A percentile compares a stretch with the other conserved stretches of the same genome.
phyloP scores from a whole-genome alignment of 2,888 invertebrate genomes.

The Tyria jacobaeae region DNA sequence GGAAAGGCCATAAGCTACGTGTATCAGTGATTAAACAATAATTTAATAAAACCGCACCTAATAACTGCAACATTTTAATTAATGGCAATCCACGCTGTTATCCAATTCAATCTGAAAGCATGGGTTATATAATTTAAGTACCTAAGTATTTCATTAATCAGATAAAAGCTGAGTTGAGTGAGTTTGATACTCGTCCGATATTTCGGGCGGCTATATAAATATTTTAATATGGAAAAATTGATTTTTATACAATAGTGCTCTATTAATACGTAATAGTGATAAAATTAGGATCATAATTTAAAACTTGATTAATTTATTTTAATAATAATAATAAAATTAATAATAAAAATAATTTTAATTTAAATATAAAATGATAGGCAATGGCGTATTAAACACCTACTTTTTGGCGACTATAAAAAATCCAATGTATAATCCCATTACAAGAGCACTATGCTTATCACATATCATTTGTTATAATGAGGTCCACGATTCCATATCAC shows the following conservation, averaged over 20 bases:
- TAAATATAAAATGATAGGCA: too few species aligned
- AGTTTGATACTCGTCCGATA: background rate
- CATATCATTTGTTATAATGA: background rate
- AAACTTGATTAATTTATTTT: too few species aligned
- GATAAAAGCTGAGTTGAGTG: background rate
- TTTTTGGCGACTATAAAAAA: too few species aligned
- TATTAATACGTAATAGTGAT: too few species aligned
- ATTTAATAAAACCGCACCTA: constrained; percentile 3
- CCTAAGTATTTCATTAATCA: background rate
- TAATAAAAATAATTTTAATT: background rate
- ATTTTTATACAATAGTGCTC: background rate
- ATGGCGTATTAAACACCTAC: too few species aligned
- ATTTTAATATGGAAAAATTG: background rate
- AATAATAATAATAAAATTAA: too few species aligned
- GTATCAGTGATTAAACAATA: background rate
- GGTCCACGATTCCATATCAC: constrained; percentile 3
- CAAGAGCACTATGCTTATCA: background rate
- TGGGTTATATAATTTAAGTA: background rate
- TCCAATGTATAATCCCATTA: background rate
- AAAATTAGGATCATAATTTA: too few species aligned
- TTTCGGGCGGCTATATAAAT: background rate
- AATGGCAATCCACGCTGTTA: constrained; percentile 3
- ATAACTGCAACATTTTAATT: constrained; percentile 1
- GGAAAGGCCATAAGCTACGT: background rate
- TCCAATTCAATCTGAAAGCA: background rate